Base-by-base conservation (phyloP, 2,797 vertebrate genomes). In the Ceyx erithaca region DNA sequence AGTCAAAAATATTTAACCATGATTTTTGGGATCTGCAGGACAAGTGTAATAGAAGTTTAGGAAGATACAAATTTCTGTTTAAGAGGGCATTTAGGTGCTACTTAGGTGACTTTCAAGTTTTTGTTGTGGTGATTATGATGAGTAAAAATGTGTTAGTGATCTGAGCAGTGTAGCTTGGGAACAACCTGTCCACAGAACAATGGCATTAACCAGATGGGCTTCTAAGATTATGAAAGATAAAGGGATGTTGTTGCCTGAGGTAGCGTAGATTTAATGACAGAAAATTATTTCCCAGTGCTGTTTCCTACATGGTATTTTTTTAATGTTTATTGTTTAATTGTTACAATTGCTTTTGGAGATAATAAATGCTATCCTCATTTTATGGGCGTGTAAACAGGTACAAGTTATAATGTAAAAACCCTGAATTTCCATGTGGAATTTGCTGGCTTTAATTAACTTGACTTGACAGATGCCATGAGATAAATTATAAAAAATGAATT, bases 371-470 rank as follows among this genome's bases (percentile, higher is more conserved):
- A 76, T 31, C 70, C 85, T 71, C 28, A 59, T 89, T 95, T 96
- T 90, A 85, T 67, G 54, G 59, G 22, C 35, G n/a, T 92, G 90
- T 82, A 96, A 95, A 90, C 62, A 90, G 58, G 54, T 75, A 86
- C 2, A 20, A 15, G 17, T 55, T 86, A 51, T 81, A 61, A 45
- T 82, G 94, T 92, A 93, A 96, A 96, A 95, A 66, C 95, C 92
- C 94, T 69, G 88, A 91, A 91, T 94, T 94, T 92, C 92, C 95
- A 70, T 10, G 26, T 57, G 70, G 83, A 92, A 85, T 88, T 92
- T 91, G 64, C 58, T 77, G 68, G 2, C 31, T 87, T 92, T 96
- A 66, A 82, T 88, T 68, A 85, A 85, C 37, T 22, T 59, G 31
- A 30, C 51, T 59, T 73, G 62, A 83, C 81, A 93, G 72, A 80